Conservation (phyloP, 2,113 vertebrate genomes). For the Centrocercus urophasianus region DNA sequence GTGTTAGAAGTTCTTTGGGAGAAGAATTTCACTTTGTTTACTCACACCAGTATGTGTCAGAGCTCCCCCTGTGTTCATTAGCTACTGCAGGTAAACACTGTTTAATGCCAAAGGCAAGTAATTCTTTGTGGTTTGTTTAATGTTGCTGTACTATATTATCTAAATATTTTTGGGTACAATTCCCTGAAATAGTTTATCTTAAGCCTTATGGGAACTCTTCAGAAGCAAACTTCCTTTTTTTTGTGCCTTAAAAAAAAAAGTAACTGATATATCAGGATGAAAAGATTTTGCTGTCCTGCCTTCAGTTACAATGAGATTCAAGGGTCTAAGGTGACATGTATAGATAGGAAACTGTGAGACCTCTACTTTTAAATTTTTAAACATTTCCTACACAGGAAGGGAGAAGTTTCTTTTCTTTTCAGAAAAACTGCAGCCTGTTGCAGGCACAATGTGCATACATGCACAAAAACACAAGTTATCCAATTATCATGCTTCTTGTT, state of each 20-base stretch:
- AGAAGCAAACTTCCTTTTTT: neutral
- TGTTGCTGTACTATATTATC: neutral
- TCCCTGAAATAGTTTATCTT: neutral
- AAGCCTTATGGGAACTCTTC: neutral
- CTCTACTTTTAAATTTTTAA: neutral
- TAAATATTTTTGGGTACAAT: neutral
- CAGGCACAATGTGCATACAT: neutral
- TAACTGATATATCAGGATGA: neutral
- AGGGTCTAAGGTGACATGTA: neutral
- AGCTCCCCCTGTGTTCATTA: neutral
- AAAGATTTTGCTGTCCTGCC: neutral
- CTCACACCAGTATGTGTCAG: neutral
- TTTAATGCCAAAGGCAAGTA: neutral
- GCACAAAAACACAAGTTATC: neutral
- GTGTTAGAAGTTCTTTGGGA: neutral
- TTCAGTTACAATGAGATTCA: neutral
- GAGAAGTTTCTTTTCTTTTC: neutral
- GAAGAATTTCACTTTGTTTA: neutral
- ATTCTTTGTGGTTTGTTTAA: neutral
- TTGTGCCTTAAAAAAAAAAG: constrained; percentile 14
- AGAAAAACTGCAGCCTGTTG: neutral
- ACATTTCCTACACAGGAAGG: neutral
- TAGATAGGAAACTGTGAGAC: neutral
- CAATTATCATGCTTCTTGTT: neutral
- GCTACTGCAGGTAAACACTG: neutral